Evolutionary conservation across 2,113 vertebrate genomes (phyloP).

Genomic region (Scolopax mira): DNA sequence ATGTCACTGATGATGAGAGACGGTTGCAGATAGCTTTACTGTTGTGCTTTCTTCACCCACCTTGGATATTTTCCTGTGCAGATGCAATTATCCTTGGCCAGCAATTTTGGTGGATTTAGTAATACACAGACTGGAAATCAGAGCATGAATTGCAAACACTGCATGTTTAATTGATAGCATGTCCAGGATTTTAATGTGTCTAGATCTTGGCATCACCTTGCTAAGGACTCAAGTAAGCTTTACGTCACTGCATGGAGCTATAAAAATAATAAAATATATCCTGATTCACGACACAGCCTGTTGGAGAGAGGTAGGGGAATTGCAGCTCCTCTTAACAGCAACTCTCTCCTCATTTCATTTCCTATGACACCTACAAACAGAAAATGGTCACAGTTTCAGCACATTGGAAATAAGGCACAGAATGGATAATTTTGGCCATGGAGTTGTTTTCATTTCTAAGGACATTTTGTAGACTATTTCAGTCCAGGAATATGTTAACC

Average conservation of each 20-base stretch:
- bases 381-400: background rate
- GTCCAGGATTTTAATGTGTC: background rate
- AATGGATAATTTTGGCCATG: background rate
- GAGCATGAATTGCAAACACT: background rate
- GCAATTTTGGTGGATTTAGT: background rate
- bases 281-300: conserved; percentile 20
- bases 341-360: conserved; percentile 2
- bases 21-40: background rate
- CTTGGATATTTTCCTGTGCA: background rate
- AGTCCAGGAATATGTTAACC: background rate
- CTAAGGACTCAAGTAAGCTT: background rate
- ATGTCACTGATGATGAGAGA: background rate
- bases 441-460: background rate
- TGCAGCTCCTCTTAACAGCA: conserved; percentile 28
- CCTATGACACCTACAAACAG: conserved; percentile 28
- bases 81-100: background rate
- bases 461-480: background rate
- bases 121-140: background rate
- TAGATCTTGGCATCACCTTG: background rate
- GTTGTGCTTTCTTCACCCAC: background rate
- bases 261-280: conserved; percentile 37
- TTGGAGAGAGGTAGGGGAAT: conserved; percentile 38
- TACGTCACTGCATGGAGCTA: background rate
- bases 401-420: background rate
- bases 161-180: background rate